Evolutionary conservation across 2,113 vertebrate genomes (phyloP), one percentile per base, ranked within the genome.

Genomic region (Phyllostomus discolor): DNA sequence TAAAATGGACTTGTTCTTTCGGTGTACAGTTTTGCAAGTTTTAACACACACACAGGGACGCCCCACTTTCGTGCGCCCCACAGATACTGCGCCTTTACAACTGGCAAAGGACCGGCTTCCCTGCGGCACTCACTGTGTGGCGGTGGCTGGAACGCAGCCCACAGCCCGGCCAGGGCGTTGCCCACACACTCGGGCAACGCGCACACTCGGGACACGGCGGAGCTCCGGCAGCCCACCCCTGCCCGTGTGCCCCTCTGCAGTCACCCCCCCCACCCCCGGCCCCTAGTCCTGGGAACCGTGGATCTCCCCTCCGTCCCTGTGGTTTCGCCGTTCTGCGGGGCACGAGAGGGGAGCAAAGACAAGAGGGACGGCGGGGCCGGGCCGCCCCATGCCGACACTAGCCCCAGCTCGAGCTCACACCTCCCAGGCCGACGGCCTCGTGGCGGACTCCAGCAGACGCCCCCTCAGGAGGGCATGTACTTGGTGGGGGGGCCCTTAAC

Each of bases 151-250:
- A 59, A 10, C 24, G 4, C 4, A 28, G 16, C 24, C 50, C 35
- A 7, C 52, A 9, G 24, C 0, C 2, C 10, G 4, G 10, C 35
- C 5, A 2, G 10, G 52, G 35, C 8, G 50, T 17, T 17, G 52
- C 24, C n/a, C 7, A 2, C 1, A 5, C 43, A 52, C 4, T 38
- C 12, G 0, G 4, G 1, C 0, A 3, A 9, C 10, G 7, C 20
- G n/a, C 16, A 5, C 14, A 4, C 9, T 1, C 11, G 2, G 26
- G 62, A 7, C 1, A 26, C 48, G 35, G 72, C 15, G 19, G 41
- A 7, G 57, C 15, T 8, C 22, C 28, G 2, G 5, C 38, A 12
- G 14, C 31, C 19, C 16, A 22, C 43, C n/a, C 1, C 12, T 6
- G 64, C 16, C 17, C 7, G 1, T 0, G 14, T 28, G 38, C 31